Evolutionary conservation across 2,888 invertebrate species (phyloP), one percentile per base, ranked within the genome.

Genomic region (Ctenicera cuprea): DNA sequence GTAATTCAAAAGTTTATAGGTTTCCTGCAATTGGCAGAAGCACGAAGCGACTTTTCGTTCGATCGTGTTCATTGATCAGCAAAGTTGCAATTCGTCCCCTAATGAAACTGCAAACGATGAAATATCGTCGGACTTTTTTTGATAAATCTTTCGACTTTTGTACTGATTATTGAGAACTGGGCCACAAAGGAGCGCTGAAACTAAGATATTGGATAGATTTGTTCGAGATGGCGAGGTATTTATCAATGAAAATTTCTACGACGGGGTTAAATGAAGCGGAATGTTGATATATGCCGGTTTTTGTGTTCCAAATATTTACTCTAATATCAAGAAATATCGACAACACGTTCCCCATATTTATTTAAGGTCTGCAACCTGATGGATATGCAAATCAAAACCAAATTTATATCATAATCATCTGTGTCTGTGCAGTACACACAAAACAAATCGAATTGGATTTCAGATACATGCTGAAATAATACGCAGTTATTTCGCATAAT

Each of bases 141-240:
- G 85, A 85, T 85, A 85, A 85, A 85, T 84, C 82, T 83, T 73
- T 73, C 77, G 83, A 83, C 85, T 85, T 85, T 84, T 83, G 83
- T 84, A 77, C 83, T 84, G 84, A 85, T 85, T 84, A 85, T 82
- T 83, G 84, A 83, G 84, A 87, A 86, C 87, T 85, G 84, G 86
- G 88, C 89, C 90, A 88, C 90, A 90, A 90, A 90, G 87, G 89
- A 88, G 86, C 88, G 88, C 87, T 86, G 82, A 79, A 83, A 82
- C 82, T 83, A 83, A 85, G 83, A 85, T 85, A 85, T 86, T 82
- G 83, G 83, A 80, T 80, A 83, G 84, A 85, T 85, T 85, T 84
- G 83, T 85, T 81, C 79, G 76, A 79, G 80, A 84, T 84, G 83
- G 83, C 77, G 71, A 74, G 79, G 82, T 83, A 85, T 85, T 84